Conservation (phyloP, 1,140 invertebrate species). For the Drosophila ogumai region DNA sequence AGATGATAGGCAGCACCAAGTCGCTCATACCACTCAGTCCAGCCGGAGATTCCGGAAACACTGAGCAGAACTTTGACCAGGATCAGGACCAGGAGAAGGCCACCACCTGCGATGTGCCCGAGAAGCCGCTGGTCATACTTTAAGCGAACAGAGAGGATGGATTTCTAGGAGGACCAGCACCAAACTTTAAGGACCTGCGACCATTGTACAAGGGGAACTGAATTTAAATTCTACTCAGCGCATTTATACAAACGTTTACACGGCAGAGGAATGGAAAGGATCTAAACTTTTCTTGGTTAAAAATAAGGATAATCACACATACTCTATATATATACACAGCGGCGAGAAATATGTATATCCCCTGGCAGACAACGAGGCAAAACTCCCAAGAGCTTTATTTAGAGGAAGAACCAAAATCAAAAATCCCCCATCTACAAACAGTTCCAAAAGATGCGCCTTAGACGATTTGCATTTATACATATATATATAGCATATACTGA, state of each 20-base stretch:
- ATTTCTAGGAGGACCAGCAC: conserved; percentile 18
- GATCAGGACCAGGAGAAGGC: conserved; percentile 74
- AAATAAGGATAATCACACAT: conserved; percentile 29
- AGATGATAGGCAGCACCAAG: conserved; percentile 81
- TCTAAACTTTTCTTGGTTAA: conserved; percentile 14
- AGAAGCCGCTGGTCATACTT: conserved; percentile 78
- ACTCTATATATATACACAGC: conserved; percentile 10
- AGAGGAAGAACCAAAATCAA: conserved; percentile 7
- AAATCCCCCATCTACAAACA: conserved; percentile 7
- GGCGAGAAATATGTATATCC: conserved; percentile 7
- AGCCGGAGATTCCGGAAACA: conserved; percentile 50
- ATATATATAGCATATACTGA: conserved; percentile 36
- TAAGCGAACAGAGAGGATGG: conserved; percentile 31
- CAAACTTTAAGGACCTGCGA: conserved; percentile 64
- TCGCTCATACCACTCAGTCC: conserved; percentile 79
- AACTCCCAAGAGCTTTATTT: conserved; percentile 57
- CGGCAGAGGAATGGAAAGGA: conserved; percentile 22
- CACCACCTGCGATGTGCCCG: conserved; percentile 72
- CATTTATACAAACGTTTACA: conserved; percentile 64
- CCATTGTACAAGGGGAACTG: conserved; percentile 57
- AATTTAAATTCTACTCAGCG: conserved; percentile 68
- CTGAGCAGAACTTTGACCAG: conserved; percentile 52
- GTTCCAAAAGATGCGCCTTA: conserved; percentile 56
- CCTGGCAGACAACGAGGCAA: conserved; percentile 20
- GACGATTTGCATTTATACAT: conserved; percentile 63